phyloP scores from a whole-genome alignment of 1,140 invertebrate species.

The Arctopsyche grandis region DNA sequence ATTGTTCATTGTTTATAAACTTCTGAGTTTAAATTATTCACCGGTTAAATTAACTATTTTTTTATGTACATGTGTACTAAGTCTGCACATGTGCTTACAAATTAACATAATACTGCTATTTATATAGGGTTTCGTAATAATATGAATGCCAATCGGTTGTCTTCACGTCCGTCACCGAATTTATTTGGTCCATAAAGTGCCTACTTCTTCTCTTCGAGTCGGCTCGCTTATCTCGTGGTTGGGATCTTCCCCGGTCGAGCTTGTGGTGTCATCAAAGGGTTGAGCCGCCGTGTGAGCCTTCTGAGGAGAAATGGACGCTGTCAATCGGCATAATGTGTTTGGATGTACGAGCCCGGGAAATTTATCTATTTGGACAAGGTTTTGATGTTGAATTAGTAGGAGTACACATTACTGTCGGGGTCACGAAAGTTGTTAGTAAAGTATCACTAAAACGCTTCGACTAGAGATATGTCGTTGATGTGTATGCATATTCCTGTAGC shows the following conservation, averaged over 20 bases:
- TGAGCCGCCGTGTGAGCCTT: background rate
- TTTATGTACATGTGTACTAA: background rate
- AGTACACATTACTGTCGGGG: background rate
- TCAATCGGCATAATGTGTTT: conserved; percentile 51
- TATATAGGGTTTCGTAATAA: conserved; percentile 51
- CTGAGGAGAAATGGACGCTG: conserved; percentile 46
- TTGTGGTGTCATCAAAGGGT: conserved; percentile 46
- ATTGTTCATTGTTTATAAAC: conserved; percentile 1
- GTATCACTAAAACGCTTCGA: too few species aligned
- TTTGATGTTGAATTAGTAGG: conserved; percentile 28
- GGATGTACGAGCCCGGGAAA: conserved; percentile 1
- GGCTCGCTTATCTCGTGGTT: conserved; percentile 37
- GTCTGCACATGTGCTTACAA: background rate
- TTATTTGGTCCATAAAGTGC: conserved; percentile 51
- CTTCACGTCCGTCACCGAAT: conserved; percentile 37
- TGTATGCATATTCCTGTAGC: too few species aligned
- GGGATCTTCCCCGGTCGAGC: conserved; percentile 26
- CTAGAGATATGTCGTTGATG: too few species aligned
- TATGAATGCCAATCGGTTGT: conserved; percentile 38
- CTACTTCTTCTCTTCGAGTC: conserved; percentile 21
- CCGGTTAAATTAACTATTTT: background rate
- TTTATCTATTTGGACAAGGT: conserved; percentile 29
- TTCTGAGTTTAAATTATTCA: conserved; percentile 9
- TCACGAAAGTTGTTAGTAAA: too few species aligned
- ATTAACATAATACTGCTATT: conserved; percentile 50